Conservation (phyloP, 1,140 invertebrate species). For the Pectinophora gossypiella region DNA sequence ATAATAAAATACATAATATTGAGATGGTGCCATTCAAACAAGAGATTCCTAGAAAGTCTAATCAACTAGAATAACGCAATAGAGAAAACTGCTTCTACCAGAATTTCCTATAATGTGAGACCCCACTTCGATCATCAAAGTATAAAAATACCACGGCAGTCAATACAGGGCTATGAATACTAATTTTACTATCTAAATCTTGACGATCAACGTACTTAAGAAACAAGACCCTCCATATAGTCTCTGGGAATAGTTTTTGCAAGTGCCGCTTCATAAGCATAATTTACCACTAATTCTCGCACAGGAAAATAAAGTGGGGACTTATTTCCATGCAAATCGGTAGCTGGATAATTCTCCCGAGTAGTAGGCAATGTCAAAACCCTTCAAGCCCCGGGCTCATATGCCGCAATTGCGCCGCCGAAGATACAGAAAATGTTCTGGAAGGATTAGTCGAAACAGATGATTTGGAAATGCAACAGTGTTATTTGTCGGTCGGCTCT, state of each 20-base stretch:
- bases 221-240: no score
- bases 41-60: no score
- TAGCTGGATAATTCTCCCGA: slow-evolving; percentile 32
- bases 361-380: slow-evolving; percentile 28
- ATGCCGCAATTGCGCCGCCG: slow-evolving; percentile 13
- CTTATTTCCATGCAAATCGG: slow-evolving; percentile 46
- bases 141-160: no score
- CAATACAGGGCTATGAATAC: no score
- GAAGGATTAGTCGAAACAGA: background rate
- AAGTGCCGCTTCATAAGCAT: background rate
- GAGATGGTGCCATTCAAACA: no score
- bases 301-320: slow-evolving; percentile 22
- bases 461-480: background rate
- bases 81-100: no score
- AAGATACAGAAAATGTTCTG: background rate
- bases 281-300: background rate
- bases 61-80: no score
- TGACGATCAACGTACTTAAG: no score
- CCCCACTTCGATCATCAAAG: no score
- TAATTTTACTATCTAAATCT: no score
- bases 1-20: no score
- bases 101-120: no score
- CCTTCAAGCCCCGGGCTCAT: slow-evolving; percentile 23
- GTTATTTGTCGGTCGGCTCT: background rate
- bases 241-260: background rate